Evolutionary conservation across 2,113 vertebrate genomes (phyloP).

Genomic region (Tor tambroides): DNA sequence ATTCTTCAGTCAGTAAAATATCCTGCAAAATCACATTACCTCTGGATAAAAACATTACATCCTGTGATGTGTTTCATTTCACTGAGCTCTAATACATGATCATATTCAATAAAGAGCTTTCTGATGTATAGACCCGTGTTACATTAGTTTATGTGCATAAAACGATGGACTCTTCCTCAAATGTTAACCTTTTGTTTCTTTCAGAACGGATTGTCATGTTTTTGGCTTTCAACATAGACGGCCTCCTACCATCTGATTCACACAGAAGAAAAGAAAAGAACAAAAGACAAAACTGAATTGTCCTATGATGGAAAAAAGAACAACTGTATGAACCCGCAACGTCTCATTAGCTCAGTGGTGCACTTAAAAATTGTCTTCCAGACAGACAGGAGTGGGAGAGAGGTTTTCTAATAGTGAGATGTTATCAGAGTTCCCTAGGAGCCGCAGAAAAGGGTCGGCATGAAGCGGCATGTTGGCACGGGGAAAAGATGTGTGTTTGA

Average conservation of each 20-base stretch:
- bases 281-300: slow-evolving; percentile 6
- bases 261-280: neutral
- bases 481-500: slow-evolving; percentile 42
- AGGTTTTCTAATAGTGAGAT: slow-evolving; percentile 50
- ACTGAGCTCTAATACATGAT: neutral
- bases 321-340: neutral
- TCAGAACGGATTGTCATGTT: neutral
- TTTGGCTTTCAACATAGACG: neutral
- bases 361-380: slow-evolving; percentile 11
- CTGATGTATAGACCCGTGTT: slow-evolving; percentile 9
- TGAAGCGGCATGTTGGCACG: slow-evolving; percentile 57
- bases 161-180: neutral
- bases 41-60: neutral
- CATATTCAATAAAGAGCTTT: slow-evolving; percentile 28
- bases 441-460: slow-evolving; percentile 48
- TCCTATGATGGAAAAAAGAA: neutral
- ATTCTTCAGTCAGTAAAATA: slow-evolving; percentile 8
- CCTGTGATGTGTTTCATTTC: slow-evolving; percentile 16
- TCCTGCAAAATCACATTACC: neutral
- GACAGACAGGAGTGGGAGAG: slow-evolving; percentile 23
- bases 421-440: slow-evolving; percentile 55
- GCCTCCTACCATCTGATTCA: neutral
- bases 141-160: neutral
- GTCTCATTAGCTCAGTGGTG: slow-evolving; percentile 37
- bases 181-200: slow-evolving; percentile 12